These are phyloP conservation scores for Macroglossus sobrinus DNA, from an alignment of 2,113 vertebrate genomes.

Conservation along the genomic window DNA sequence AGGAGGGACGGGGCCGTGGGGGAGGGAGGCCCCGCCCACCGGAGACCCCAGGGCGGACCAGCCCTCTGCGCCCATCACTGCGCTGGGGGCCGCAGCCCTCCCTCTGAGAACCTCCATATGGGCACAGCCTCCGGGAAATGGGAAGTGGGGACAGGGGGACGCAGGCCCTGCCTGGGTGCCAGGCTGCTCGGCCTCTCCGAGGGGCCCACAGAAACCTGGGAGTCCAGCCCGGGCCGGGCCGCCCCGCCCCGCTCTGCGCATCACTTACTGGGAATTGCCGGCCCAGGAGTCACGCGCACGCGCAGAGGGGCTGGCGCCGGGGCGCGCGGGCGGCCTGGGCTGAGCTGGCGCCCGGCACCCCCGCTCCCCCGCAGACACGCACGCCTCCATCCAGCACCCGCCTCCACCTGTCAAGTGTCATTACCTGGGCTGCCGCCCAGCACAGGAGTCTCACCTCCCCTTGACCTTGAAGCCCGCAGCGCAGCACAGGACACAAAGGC, in stretches of 20 bases:
- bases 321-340: background rate
- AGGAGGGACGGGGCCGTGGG: too few relatives aligned
- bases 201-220: too few relatives aligned
- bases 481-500: rapidly evolving
- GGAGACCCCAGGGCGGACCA: too few relatives aligned
- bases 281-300: too few relatives aligned
- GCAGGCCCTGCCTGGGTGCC: background rate
- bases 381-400: rapidly evolving
- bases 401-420: background rate
- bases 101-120: background rate
- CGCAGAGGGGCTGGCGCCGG: background rate
- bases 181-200: background rate
- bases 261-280: background rate
- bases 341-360: rapidly evolving
- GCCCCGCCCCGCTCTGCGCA: too few relatives aligned
- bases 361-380: background rate
- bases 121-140: background rate
- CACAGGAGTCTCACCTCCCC: rapidly evolving
- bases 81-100: background rate
- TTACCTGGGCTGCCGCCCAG: background rate
- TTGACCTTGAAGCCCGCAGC: background rate
- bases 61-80: background rate
- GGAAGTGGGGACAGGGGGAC: background rate
- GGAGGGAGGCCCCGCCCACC: too few relatives aligned
- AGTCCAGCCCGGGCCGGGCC: too few relatives aligned